phyloP scores from a whole-genome alignment of 2,113 vertebrate genomes.

The Microtus oregoni region DNA sequence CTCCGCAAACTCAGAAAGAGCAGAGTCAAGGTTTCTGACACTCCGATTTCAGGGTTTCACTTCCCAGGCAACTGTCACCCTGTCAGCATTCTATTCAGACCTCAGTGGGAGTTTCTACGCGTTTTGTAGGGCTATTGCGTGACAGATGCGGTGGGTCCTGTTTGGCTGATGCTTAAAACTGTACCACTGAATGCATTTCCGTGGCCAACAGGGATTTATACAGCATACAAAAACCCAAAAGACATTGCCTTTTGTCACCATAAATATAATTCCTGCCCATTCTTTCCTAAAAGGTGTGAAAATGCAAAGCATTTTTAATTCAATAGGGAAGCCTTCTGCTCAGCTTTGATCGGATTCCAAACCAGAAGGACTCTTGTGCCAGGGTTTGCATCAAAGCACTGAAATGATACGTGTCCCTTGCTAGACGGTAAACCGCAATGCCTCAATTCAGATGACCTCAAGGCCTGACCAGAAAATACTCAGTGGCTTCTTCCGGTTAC shows the following conservation, averaged over 20 bases:
- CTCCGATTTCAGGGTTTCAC: constrained; percentile 11
- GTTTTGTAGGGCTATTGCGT: background rate
- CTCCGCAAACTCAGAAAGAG: background rate
- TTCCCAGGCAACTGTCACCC: background rate
- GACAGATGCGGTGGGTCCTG: background rate
- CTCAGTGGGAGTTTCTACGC: background rate
- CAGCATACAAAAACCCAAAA: constrained; percentile 12
- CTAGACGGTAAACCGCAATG: constrained; percentile 67
- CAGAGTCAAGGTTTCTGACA: background rate
- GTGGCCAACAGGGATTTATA: background rate
- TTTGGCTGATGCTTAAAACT: background rate
- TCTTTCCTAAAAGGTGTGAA: constrained; percentile 54
- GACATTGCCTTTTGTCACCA: background rate
- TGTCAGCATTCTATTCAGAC: background rate
- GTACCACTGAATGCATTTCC: background rate
- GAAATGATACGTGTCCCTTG: constrained; percentile 71
- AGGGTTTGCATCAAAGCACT: constrained; percentile 65
- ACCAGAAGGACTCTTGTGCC: constrained; percentile 70
- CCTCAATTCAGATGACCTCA: constrained; percentile 75
- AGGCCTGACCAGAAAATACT: constrained; percentile 73
- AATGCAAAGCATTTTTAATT: constrained; percentile 53
- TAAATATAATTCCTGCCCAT: background rate
- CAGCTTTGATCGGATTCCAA: constrained; percentile 68
- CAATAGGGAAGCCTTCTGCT: constrained; percentile 52
- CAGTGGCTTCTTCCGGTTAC: constrained; percentile 70